phyloP scores from a whole-genome alignment of 2,113 vertebrate species.

The Melanerpes formicivorus region DNA sequence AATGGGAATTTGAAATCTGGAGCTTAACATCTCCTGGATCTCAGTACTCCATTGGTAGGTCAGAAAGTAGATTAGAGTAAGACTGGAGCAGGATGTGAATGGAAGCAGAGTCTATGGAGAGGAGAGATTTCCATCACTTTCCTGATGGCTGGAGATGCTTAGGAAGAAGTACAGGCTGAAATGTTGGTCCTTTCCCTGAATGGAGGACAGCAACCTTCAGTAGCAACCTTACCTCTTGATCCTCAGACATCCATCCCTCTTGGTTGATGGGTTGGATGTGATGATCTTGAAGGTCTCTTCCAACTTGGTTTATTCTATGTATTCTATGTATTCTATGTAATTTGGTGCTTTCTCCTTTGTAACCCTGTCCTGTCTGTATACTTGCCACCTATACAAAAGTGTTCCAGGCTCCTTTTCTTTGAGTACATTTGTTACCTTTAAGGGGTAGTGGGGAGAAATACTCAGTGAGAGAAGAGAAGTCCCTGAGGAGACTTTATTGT shows the following conservation, averaged over 20 bases:
- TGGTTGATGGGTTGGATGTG: too few relatives aligned
- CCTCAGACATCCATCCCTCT: neutral
- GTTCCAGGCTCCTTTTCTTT: neutral
- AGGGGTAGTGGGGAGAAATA: neutral
- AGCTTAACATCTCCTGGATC: neutral
- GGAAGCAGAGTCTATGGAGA: neutral
- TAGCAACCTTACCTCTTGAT: neutral
- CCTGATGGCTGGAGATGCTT: neutral
- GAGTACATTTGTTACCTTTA: neutral
- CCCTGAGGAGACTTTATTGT: too few relatives aligned
- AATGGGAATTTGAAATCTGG: neutral
- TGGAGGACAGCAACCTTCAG: neutral
- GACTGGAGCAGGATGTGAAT: neutral
- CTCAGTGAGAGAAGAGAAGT: neutral
- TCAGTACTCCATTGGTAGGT: neutral
- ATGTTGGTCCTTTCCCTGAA: neutral
- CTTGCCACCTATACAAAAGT: neutral
- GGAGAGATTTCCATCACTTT: neutral
- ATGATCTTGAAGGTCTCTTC: too few relatives aligned
- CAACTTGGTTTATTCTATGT: too few relatives aligned
- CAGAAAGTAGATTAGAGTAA: neutral
- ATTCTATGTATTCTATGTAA: too few relatives aligned
- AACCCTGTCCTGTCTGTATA: neutral
- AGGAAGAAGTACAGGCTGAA: neutral
- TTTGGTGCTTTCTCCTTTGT: neutral